These are phyloP conservation scores for Ornithoptera alexandrae DNA, from an alignment of 2,888 invertebrate species.

Conservation along the genomic window DNA sequence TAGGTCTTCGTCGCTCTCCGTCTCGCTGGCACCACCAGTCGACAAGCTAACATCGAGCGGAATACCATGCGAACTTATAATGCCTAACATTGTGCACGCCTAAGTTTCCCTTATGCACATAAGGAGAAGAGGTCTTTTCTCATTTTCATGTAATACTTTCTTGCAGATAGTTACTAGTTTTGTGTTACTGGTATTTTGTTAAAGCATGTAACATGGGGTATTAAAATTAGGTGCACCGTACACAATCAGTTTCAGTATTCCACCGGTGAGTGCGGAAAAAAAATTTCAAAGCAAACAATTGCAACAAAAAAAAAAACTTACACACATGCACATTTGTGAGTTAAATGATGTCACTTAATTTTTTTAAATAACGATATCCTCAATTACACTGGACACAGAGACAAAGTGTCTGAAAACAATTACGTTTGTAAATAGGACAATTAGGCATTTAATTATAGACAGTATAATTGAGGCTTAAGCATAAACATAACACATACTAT, in stretches of 20 bases:
- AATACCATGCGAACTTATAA: constrained; percentile 37
- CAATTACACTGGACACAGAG: not conserved
- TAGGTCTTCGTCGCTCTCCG: constrained; percentile 87
- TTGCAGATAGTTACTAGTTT: not conserved
- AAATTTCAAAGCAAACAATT: constrained; percentile 56
- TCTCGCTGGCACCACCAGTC: constrained; percentile 82
- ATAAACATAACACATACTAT: not conserved
- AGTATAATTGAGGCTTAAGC: constrained; percentile 6
- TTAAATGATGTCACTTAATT: not conserved
- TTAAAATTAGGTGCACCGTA: constrained; percentile 23
- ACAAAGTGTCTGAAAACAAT: constrained; percentile 13
- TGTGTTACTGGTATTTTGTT: not conserved
- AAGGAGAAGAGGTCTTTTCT: not conserved
- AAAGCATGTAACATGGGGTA: constrained; percentile 4
- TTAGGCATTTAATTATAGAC: not conserved
- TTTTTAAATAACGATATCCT: no score
- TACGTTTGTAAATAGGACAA: not conserved
- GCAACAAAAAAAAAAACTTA: constrained; percentile 48
- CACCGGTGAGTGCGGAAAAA: constrained; percentile 30
- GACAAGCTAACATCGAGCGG: constrained; percentile 71
- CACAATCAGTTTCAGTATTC: constrained; percentile 35
- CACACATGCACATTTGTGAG: constrained; percentile 52
- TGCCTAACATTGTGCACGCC: constrained; percentile 26
- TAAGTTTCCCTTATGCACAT: constrained; percentile 8
- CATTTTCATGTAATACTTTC: not conserved